phyloP scores from a whole-genome alignment of 2,888 invertebrate genomes.

The Drosophila meridionalis region DNA sequence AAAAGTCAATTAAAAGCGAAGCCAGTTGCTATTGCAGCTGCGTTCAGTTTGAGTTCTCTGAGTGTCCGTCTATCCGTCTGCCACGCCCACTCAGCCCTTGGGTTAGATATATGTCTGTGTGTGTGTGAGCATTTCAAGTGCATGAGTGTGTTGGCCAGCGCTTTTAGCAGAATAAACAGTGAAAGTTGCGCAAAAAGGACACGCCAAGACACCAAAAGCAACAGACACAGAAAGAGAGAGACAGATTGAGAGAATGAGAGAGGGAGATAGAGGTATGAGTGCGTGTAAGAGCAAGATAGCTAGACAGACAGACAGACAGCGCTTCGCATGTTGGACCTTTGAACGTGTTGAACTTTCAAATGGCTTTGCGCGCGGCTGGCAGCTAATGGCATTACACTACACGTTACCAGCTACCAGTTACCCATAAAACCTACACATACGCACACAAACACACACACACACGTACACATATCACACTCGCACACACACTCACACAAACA shows the following conservation, averaged over 20 bases:
- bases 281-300: constrained; percentile 10
- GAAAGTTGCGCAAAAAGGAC: constrained; percentile 80
- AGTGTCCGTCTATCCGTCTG: constrained; percentile 12
- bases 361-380: constrained; percentile 80
- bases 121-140: constrained; percentile 64
- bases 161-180: constrained; percentile 81
- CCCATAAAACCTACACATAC: constrained; percentile 26
- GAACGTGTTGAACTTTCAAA: constrained; percentile 80
- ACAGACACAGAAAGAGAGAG: constrained; percentile 1
- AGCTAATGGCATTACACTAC: constrained; percentile 78
- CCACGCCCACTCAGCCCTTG: constrained; percentile 26
- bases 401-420: constrained; percentile 43
- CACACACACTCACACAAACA: constrained; percentile 9
- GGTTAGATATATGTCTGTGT: constrained; percentile 26
- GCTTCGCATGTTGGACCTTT: constrained; percentile 76
- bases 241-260: background rate
- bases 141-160: constrained; percentile 79
- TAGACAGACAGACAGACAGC: background rate
- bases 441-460: background rate
- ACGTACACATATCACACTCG: background rate
- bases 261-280: background rate
- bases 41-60: constrained; percentile 55
- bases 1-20: constrained; percentile 81
- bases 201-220: constrained; percentile 63
- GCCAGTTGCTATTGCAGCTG: constrained; percentile 72